A percentile compares a stretch with the other conserved stretches of the same genome.
phyloP scores from a whole-genome alignment of 2,113 vertebrate species.

The Peromyscus californicus region DNA sequence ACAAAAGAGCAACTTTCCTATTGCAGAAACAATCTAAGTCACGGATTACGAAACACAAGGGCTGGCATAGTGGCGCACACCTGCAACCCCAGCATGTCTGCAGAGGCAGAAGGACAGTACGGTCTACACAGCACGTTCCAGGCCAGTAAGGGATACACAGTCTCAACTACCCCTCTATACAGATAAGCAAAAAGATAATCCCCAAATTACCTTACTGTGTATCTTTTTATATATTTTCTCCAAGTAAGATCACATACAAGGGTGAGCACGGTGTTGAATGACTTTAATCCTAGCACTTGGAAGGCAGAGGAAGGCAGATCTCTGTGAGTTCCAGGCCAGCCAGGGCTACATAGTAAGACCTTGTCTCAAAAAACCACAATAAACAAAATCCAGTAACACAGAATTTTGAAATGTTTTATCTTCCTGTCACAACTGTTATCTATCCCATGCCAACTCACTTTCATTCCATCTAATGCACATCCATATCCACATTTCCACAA shows the following conservation, averaged over 20 bases:
- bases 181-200: not conserved
- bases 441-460: not conserved
- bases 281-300: not conserved
- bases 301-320: not conserved
- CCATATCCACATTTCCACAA: not conserved
- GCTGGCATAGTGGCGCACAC: not conserved
- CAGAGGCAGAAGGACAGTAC: not conserved
- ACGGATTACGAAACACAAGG: not conserved
- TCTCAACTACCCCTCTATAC: not conserved
- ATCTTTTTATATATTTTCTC: not conserved
- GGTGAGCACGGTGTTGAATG: not conserved
- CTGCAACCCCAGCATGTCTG: not conserved
- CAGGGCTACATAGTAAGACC: not conserved
- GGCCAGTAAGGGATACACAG: not conserved
- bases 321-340: not conserved
- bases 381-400: not conserved
- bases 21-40: constrained; percentile 33
- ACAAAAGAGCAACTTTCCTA: not conserved
- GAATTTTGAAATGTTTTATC: not conserved
- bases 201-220: not conserved
- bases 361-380: not conserved
- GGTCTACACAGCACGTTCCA: not conserved
- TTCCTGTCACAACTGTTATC: not conserved
- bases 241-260: not conserved
- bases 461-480: not conserved